Conservation (phyloP, 2,113 vertebrate genomes). For the Vulpes vulpes region DNA sequence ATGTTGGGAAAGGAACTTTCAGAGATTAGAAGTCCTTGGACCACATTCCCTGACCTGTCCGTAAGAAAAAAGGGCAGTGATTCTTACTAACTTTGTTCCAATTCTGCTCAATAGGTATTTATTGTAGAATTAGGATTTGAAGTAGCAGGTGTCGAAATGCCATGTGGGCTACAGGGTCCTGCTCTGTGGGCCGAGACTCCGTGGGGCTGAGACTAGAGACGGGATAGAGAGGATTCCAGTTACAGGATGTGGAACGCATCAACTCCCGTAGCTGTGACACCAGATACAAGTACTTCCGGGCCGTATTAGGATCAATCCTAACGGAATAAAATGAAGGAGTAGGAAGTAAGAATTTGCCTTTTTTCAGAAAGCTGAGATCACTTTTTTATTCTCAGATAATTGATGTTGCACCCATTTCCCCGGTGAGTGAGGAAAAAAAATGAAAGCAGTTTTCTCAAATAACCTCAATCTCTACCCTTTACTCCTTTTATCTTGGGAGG, state of each 20-base stretch:
- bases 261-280: neutral
- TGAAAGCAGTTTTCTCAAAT: neutral
- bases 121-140: neutral
- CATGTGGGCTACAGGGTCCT: neutral
- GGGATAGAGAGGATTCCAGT: conserved; percentile 2
- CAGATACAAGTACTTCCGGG: neutral
- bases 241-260: neutral
- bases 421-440: neutral
- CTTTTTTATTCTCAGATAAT: neutral
- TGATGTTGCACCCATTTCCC: neutral
- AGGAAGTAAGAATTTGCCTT: neutral
- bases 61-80: neutral
- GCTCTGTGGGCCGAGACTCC: neutral
- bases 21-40: neutral
- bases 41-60: neutral
- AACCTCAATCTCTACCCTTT: neutral
- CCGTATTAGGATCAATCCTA: neutral
- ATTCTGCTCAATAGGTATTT: neutral
- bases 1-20: conserved; percentile 8
- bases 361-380: conserved; percentile 1
- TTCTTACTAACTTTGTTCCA: conserved; percentile 19
- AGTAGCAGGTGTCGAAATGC: conserved; percentile 16
- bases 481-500: neutral
- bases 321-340: neutral
- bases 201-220: neutral